A percentile compares a stretch with the other conserved stretches of the same genome.
Conservation (phyloP, 2,888 invertebrate species). For the Sphecodes monilicornis region DNA sequence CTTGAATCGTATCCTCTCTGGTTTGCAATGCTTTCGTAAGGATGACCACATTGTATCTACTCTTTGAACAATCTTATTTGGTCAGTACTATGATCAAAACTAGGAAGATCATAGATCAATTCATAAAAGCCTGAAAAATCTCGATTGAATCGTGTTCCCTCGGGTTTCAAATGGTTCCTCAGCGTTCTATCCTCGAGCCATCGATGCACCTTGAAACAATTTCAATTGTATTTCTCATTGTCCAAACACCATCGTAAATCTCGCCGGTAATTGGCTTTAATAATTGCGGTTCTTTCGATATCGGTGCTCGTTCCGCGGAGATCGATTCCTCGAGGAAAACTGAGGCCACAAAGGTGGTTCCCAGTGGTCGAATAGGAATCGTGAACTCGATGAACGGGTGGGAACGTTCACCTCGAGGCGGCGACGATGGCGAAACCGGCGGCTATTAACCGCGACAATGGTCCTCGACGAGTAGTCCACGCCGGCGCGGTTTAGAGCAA, state of each 20-base stretch:
- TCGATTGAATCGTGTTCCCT: no score
- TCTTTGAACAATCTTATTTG: neutral
- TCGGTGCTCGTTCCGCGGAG: neutral
- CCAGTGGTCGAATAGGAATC: neutral
- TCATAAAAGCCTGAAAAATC: neutral
- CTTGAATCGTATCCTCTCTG: neutral
- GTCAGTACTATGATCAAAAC: neutral
- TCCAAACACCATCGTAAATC: neutral
- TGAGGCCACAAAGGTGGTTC: neutral
- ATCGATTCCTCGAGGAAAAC: neutral
- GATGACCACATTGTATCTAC: neutral
- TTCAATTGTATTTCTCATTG: neutral
- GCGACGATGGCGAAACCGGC: conserved; percentile 44
- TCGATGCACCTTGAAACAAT: neutral
- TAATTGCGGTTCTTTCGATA: neutral
- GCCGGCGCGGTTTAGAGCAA: conserved; percentile 16
- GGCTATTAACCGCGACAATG: conserved; percentile 66
- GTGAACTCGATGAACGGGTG: neutral
- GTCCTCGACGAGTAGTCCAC: conserved; percentile 19
- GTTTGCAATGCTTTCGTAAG: neutral
- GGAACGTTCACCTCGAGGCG: neutral
- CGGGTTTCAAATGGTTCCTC: no score
- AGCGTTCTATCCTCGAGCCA: no score
- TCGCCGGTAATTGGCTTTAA: neutral
- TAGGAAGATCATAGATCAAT: no score